phyloP scores from a whole-genome alignment of 1,140 invertebrate genomes.

The Mycetomoellerius zeteki region DNA sequence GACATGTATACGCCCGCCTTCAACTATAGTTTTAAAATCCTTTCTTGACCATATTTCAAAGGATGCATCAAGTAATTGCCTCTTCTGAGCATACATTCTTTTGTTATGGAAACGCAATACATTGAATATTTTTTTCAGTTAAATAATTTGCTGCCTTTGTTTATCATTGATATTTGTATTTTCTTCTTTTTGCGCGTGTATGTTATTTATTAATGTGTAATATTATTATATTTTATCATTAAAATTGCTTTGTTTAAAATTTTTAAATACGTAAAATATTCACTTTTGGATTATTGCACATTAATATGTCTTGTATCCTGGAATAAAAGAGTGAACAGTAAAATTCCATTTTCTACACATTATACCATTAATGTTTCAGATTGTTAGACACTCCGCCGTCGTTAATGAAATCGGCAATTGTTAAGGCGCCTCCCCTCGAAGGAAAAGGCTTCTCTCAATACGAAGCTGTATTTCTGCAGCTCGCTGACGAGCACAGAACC shows the following conservation, averaged over 20 bases:
- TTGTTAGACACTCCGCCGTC: constrained; percentile 92
- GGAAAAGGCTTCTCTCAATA: constrained; percentile 94
- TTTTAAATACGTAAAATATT: constrained; percentile 4
- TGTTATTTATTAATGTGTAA: neutral
- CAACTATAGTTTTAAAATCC: constrained; percentile 35
- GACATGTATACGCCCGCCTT: neutral
- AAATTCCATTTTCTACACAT: neutral
- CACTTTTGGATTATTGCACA: neutral
- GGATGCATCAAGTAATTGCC: neutral
- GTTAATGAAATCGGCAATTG: constrained; percentile 91
- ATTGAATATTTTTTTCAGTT: neutral
- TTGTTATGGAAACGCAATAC: neutral
- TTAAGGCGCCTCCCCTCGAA: constrained; percentile 91
- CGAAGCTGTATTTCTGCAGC: constrained; percentile 95
- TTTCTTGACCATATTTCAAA: constrained; percentile 28
- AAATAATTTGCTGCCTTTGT: constrained; percentile 1
- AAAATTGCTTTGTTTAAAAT: neutral
- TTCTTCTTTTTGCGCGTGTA: neutral
- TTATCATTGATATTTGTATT: too few relatives aligned
- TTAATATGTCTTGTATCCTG: neutral
- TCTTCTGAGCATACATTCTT: neutral
- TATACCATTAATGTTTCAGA: constrained; percentile 77
- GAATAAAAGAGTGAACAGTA: neutral
- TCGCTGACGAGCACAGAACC: constrained; percentile 95
- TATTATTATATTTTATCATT: neutral